These are phyloP conservation scores for Ctenodactylus gundi DNA, from an alignment of 2,113 vertebrate species.

Conservation along the genomic window DNA sequence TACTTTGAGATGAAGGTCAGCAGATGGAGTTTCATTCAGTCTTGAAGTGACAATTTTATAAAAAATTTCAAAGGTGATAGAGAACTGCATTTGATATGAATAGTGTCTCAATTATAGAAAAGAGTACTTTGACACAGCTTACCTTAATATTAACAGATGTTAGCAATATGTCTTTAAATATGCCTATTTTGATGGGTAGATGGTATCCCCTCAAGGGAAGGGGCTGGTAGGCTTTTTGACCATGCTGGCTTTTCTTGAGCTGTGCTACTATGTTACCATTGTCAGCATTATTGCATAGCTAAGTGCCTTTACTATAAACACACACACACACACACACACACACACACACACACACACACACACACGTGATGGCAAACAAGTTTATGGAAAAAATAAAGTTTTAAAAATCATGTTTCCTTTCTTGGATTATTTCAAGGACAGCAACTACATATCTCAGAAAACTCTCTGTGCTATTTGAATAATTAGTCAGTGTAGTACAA, in stretches of 20 bases:
- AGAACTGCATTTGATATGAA: conserved; percentile 52
- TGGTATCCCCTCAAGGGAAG: neutral
- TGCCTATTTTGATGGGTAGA: neutral
- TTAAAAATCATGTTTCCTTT: neutral
- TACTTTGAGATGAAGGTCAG: conserved; percentile 50
- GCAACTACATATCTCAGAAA: neutral
- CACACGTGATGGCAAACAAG: neutral
- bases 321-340: too few relatives aligned
- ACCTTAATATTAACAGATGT: conserved; percentile 46
- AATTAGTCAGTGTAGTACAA: neutral
- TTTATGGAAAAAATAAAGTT: neutral
- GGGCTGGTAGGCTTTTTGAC: neutral
- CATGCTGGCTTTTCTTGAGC: neutral
- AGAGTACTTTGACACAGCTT: conserved; percentile 49
- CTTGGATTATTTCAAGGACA: neutral
- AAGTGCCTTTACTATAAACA: neutral
- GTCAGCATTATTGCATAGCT: neutral
- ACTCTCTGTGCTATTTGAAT: neutral
- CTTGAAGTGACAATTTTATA: conserved; percentile 45
- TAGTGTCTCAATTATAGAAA: conserved; percentile 54
- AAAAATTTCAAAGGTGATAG: conserved; percentile 61
- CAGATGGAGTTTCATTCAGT: conserved; percentile 47
- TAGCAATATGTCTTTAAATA: conserved; percentile 42
- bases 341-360: too few relatives aligned
- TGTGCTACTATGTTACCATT: neutral